These are phyloP conservation scores for Apeltes quadracus DNA, from an alignment of 2,113 vertebrate species.

Conservation along the genomic window DNA sequence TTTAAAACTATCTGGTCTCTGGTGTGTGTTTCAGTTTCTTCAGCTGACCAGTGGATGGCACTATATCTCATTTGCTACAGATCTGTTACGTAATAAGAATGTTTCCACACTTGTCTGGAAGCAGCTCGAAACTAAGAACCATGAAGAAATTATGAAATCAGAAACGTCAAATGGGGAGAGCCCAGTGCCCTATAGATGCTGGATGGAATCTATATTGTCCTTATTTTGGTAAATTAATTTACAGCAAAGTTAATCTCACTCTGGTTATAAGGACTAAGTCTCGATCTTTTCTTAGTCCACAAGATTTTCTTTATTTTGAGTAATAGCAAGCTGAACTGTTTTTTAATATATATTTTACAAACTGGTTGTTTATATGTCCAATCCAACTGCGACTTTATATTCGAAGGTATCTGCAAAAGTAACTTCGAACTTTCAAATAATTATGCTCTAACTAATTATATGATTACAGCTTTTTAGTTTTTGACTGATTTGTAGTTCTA, in stretches of 20 bases:
- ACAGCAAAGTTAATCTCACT: background rate
- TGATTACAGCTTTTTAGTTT: background rate
- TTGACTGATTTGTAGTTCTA: background rate
- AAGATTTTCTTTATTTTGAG: background rate
- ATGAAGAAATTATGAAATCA: slow-evolving; percentile 40
- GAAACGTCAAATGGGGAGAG: background rate
- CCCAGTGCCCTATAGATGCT: background rate
- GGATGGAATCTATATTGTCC: slow-evolving; percentile 2
- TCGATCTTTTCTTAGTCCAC: background rate
- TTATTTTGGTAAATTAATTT: slow-evolving; percentile 3
- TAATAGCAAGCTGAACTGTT: background rate
- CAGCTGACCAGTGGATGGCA: slow-evolving; percentile 61
- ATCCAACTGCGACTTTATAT: background rate
- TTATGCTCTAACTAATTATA: too few species aligned
- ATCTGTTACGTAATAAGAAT: slow-evolving; percentile 51
- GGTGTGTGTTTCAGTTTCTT: background rate
- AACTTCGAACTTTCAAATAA: background rate
- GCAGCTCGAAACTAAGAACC: slow-evolving; percentile 31
- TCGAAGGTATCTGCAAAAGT: background rate
- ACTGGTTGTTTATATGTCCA: background rate
- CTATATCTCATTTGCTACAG: slow-evolving; percentile 10
- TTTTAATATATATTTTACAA: background rate
- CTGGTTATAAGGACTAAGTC: background rate
- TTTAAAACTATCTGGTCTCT: slow-evolving; percentile 6
- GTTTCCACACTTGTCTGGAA: slow-evolving; percentile 38